A percentile compares a stretch with the other conserved stretches of the same genome.
Evolutionary conservation across 2,888 invertebrate genomes (phyloP).

Genomic region (Ischnus inquisitorius): DNA sequence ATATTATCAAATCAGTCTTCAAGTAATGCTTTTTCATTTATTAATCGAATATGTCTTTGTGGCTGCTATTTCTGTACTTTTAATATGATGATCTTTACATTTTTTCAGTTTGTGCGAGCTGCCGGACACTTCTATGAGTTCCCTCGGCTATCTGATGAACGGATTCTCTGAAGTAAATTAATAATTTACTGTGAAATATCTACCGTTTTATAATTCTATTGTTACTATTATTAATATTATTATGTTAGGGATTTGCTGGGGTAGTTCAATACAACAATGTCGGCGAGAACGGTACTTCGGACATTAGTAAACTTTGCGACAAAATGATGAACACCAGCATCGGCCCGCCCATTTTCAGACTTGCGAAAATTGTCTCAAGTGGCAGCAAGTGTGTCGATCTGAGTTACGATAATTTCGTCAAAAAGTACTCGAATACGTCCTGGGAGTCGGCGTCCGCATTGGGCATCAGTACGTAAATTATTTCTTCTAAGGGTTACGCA

Average conservation of each 20-base stretch:
- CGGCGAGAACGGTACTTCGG: constrained; percentile 37
- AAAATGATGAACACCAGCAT: constrained; percentile 72
- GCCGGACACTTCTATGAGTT: constrained; percentile 73
- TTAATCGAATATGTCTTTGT: neutral
- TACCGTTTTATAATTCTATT: neutral
- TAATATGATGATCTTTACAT: neutral
- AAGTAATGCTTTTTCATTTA: constrained; percentile 82
- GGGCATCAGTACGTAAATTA: constrained; percentile 64
- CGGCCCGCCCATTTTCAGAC: constrained; percentile 75
- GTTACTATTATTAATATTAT: constrained; percentile 21
- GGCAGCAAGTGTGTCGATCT: constrained; percentile 62
- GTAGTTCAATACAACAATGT: constrained; percentile 78
- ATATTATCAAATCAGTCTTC: constrained; percentile 84
- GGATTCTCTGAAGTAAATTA: constrained; percentile 77
- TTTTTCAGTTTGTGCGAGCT: constrained; percentile 81
- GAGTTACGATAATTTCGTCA: constrained; percentile 72
- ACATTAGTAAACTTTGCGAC: constrained; percentile 74
- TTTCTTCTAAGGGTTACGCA: neutral
- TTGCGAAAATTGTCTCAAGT: constrained; percentile 63
- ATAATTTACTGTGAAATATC: neutral
- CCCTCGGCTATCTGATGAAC: constrained; percentile 85
- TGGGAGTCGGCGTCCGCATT: constrained; percentile 65
- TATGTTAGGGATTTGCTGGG: constrained; percentile 75
- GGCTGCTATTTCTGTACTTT: neutral
- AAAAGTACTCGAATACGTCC: constrained; percentile 49